These are phyloP conservation scores for Neoniphon sammara DNA, from an alignment of 2,797 vertebrate species.

Conservation along the genomic window DNA sequence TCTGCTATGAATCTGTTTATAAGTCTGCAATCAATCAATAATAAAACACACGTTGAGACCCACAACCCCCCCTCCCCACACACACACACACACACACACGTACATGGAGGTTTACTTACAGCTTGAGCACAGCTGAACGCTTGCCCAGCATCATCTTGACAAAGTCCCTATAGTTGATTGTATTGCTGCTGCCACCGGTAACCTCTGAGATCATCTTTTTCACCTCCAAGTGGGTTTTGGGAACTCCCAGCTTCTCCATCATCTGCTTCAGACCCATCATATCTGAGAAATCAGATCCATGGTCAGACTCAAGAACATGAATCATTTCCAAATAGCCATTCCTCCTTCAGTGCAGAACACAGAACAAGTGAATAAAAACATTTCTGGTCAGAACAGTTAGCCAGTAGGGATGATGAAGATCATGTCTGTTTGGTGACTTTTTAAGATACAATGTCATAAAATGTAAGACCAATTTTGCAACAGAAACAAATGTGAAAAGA, in stretches of 20 bases:
- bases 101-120: slow-evolving; percentile 84
- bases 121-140: slow-evolving; percentile 93
- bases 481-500: too few relatives aligned
- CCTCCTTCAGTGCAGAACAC: not conserved
- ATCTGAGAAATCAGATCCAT: slow-evolving; percentile 78
- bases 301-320: not conserved
- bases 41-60: not conserved
- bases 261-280: slow-evolving; percentile 97
- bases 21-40: too few relatives aligned
- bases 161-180: slow-evolving; percentile 96
- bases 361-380: not conserved
- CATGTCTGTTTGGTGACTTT: too few relatives aligned
- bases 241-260: slow-evolving; percentile 99
- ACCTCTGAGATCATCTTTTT: slow-evolving; percentile 98
- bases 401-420: too few relatives aligned
- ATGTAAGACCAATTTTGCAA: too few relatives aligned
- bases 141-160: slow-evolving; percentile 98
- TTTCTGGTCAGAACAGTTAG: too few relatives aligned
- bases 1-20: too few relatives aligned
- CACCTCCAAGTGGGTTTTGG: slow-evolving; percentile 96
- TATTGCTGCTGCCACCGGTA: slow-evolving; percentile 90
- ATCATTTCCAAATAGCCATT: not conserved
- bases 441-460: too few relatives aligned
- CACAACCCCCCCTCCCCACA: not conserved
- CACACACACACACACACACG: not conserved